Conservation (phyloP, 2,113 vertebrate species). For the Chrysemys picta region DNA sequence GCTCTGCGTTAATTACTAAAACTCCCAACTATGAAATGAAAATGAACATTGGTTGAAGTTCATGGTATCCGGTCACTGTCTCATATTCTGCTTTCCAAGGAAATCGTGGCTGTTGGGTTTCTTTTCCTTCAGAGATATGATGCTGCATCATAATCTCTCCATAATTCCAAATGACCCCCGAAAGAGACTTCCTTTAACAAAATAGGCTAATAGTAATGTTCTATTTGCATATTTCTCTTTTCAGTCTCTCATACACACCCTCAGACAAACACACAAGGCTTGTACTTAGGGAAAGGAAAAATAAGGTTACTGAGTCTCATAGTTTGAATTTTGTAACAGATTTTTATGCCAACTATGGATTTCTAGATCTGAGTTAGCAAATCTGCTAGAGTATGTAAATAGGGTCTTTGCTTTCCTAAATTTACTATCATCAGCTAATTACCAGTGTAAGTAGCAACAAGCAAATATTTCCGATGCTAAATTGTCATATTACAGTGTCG, state of each 20-base stretch:
- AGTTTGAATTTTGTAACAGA: conserved; percentile 10
- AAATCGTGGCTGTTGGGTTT: conserved; percentile 19
- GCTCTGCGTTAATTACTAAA: neutral
- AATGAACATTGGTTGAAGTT: conserved; percentile 19
- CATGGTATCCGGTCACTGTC: conserved; percentile 57
- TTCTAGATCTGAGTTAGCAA: neutral
- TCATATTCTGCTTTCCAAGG: conserved; percentile 23
- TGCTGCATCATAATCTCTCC: neutral
- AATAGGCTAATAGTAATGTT: conserved; percentile 8
- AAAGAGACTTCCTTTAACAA: conserved; percentile 17
- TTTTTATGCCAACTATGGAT: conserved; percentile 24
- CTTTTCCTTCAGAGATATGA: neutral
- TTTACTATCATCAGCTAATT: neutral
- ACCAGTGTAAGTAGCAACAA: neutral
- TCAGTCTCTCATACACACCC: neutral
- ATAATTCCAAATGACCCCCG: neutral
- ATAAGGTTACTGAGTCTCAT: neutral
- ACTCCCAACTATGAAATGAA: conserved; percentile 43
- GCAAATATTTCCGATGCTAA: neutral
- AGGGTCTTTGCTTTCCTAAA: conserved; percentile 6
- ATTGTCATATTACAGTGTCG: neutral
- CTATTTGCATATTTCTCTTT: conserved; percentile 4
- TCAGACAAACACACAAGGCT: neutral
- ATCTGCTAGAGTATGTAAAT: neutral
- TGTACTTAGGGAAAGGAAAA: conserved; percentile 12